Conservation (phyloP, 2,888 invertebrate species). For the Bombylius discolor region DNA sequence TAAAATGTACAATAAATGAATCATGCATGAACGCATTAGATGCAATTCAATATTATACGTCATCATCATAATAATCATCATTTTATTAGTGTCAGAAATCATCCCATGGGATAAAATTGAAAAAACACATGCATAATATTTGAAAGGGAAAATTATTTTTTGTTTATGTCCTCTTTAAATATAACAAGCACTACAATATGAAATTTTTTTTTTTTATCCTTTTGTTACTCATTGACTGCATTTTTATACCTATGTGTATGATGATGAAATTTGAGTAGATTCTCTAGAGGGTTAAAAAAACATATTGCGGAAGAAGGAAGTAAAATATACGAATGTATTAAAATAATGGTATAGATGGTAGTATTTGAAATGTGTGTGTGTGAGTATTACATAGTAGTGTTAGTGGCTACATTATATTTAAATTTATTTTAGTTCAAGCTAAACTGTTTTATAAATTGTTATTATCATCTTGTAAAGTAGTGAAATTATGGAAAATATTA, state of each 20-base stretch:
- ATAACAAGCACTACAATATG: no score
- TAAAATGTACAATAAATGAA: neutral
- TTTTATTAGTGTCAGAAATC: slow-evolving; percentile 8
- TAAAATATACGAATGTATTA: neutral
- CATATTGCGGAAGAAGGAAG: slow-evolving; percentile 7
- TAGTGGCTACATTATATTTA: no score
- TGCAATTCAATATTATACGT: neutral
- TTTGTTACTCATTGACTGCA: neutral
- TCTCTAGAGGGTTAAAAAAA: neutral
- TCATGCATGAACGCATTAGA: neutral
- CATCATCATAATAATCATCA: neutral
- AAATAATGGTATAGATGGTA: no score
- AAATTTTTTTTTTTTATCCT: neutral
- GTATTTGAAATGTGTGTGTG: no score
- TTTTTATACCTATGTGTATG: neutral
- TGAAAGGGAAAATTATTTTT: no score
- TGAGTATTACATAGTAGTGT: no score
- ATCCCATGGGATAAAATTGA: slow-evolving; percentile 11
- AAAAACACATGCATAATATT: neutral
- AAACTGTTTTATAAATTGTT: no score
- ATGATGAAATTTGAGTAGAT: neutral
- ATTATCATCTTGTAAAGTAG: no score
- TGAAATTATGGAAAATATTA: no score
- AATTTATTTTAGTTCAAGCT: no score
- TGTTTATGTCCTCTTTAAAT: no score